Conservation (phyloP, 2,888 invertebrate species). For the Netelia fuscicornis region DNA sequence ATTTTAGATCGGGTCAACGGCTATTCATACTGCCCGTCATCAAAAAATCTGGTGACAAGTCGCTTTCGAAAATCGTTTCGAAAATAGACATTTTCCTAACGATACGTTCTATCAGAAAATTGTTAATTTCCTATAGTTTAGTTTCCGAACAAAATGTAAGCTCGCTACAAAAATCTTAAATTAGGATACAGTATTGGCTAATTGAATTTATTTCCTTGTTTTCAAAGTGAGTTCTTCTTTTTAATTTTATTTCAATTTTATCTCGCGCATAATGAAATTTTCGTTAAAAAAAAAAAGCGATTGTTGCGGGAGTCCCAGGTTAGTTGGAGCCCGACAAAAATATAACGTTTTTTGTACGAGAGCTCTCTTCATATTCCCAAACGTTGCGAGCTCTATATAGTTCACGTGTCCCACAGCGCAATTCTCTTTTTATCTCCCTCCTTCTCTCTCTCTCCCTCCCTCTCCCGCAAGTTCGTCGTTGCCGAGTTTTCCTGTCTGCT, state of each 20-base stretch:
- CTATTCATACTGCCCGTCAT: background rate
- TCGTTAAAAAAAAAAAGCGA: constrained; percentile 3
- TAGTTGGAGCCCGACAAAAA: constrained; percentile 16
- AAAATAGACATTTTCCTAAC: too few relatives aligned
- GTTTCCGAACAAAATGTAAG: too few relatives aligned
- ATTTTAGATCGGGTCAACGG: constrained; percentile 29
- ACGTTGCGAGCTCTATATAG: constrained; percentile 12
- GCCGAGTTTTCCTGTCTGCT: constrained; percentile 61
- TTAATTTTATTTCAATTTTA: background rate
- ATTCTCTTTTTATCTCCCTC: constrained; percentile 19
- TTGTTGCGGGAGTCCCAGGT: constrained; percentile 8
- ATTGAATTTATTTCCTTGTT: background rate
- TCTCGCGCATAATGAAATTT: background rate
- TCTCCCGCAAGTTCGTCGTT: constrained; percentile 22
- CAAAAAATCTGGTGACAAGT: background rate
- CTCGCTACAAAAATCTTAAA: too few relatives aligned
- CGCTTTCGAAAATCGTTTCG: too few relatives aligned
- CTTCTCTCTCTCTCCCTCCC: constrained; percentile 36
- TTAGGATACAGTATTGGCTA: too few relatives aligned
- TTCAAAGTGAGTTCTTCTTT: background rate
- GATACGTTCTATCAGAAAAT: too few relatives aligned
- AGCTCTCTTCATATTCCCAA: constrained; percentile 23
- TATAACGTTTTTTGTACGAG: constrained; percentile 8
- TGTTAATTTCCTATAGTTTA: too few relatives aligned
- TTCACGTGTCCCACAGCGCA: constrained; percentile 54